These are phyloP conservation scores for Thalassophryne amazonica DNA, from an alignment of 2,797 vertebrate genomes.

Conservation along the genomic window DNA sequence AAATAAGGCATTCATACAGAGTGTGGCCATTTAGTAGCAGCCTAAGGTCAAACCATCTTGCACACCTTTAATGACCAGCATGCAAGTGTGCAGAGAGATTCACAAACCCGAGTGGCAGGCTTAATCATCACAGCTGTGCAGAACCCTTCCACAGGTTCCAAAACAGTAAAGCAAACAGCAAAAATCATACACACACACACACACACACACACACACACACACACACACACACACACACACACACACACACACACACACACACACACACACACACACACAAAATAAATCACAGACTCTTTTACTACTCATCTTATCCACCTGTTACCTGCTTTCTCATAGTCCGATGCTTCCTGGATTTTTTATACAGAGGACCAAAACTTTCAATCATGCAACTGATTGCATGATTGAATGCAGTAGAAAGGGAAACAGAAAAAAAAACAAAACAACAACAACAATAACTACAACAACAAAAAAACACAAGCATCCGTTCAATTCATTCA, in stretches of 20 bases:
- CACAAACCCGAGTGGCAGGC: conserved; percentile 14
- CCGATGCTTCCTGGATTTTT: conserved; percentile 10
- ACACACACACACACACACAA: conserved; percentile 50
- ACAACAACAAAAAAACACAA: no score
- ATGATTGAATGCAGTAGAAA: no score
- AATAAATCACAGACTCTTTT: conserved; percentile 60
- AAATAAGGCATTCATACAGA: conserved; percentile 53
- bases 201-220: no score
- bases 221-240: no score
- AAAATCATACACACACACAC: conserved; percentile 41
- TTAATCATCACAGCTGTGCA: conserved; percentile 48
- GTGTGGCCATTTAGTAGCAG: conserved; percentile 44
- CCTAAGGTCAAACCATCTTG: conserved; percentile 49
- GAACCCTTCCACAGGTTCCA: conserved; percentile 28
- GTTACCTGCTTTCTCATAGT: conserved; percentile 43
- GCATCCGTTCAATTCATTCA: no score
- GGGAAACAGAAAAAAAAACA: not conserved
- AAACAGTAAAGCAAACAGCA: conserved; percentile 37
- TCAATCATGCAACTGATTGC: no score
- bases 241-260: no score
- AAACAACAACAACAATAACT: not conserved
- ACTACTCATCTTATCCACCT: conserved; percentile 22
- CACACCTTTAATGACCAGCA: conserved; percentile 52
- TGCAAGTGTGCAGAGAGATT: conserved; percentile 23
- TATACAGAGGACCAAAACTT: conserved; percentile 12